A percentile compares a stretch with the other conserved stretches of the same genome.
Evolutionary conservation across 1,140 invertebrate species (phyloP).

Genomic region (Oncopeltus fasciatus): DNA sequence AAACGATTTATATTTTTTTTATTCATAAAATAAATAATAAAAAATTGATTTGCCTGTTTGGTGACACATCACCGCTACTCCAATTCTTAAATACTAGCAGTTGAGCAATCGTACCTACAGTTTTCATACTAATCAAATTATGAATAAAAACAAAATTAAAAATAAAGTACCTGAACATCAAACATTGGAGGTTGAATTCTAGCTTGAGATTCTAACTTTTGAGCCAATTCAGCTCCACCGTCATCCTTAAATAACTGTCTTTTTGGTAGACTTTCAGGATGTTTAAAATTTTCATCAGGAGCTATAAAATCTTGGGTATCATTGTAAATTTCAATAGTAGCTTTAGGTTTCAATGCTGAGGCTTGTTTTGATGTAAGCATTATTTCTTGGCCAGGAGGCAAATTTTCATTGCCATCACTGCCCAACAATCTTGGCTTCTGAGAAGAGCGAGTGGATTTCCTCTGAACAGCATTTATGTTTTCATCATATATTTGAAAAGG

Average conservation of each 20-base stretch:
- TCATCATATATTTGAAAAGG: slow-evolving; percentile 3
- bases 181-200: background rate
- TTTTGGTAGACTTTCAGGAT: background rate
- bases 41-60: no score
- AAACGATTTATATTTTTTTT: no score
- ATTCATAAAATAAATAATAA: no score
- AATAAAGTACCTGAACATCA: background rate
- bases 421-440: no score
- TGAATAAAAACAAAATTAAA: no score
- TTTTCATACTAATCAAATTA: no score
- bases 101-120: no score
- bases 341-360: background rate
- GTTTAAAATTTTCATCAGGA: background rate
- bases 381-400: background rate
- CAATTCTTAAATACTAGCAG: no score
- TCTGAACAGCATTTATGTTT: background rate
- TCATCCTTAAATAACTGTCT: background rate
- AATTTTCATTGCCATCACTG: no score
- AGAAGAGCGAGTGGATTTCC: no score
- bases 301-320: background rate
- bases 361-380: background rate
- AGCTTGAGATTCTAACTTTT: background rate
- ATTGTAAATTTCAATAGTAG: slow-evolving; percentile 1
- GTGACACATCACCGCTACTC: no score
- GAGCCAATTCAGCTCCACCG: background rate